These are phyloP conservation scores for Mola mola DNA, from an alignment of 2,113 vertebrate genomes.

Conservation along the genomic window DNA sequence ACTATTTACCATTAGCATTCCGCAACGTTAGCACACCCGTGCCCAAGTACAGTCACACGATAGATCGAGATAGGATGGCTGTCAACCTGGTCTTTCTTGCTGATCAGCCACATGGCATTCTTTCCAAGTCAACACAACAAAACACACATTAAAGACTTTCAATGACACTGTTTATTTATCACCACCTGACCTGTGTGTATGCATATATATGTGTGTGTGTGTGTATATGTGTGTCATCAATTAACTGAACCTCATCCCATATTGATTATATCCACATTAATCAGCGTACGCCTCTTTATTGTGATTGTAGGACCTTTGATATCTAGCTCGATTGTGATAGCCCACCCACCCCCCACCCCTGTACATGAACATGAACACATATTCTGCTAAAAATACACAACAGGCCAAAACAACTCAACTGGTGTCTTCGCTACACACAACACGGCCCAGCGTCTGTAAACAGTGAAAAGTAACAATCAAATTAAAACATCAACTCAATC, in stretches of 20 bases:
- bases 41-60: neutral
- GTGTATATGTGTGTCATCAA: neutral
- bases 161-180: conserved; percentile 79
- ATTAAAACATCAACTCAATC: conserved; percentile 67
- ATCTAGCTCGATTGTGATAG: conserved; percentile 65
- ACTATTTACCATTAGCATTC: no score
- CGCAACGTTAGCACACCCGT: no score
- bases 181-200: conserved; percentile 71
- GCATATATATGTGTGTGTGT: conserved; percentile 9
- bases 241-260: no score
- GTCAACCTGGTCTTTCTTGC: neutral
- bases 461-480: conserved; percentile 69
- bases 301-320: conserved; percentile 69
- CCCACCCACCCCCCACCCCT: conserved; percentile 41
- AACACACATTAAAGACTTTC: conserved; percentile 63
- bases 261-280: no score
- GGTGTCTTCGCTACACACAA: conserved; percentile 73
- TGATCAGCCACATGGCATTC: conserved; percentile 6
- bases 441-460: conserved; percentile 65
- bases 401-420: conserved; percentile 62
- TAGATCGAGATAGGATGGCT: neutral
- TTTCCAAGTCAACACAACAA: conserved; percentile 45
- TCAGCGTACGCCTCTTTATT: conserved; percentile 44
- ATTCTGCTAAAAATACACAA: conserved; percentile 74
- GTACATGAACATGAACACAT: conserved; percentile 79